These are phyloP conservation scores for Mobula birostris DNA, from an alignment of 2,113 vertebrate genomes.

Conservation along the genomic window DNA sequence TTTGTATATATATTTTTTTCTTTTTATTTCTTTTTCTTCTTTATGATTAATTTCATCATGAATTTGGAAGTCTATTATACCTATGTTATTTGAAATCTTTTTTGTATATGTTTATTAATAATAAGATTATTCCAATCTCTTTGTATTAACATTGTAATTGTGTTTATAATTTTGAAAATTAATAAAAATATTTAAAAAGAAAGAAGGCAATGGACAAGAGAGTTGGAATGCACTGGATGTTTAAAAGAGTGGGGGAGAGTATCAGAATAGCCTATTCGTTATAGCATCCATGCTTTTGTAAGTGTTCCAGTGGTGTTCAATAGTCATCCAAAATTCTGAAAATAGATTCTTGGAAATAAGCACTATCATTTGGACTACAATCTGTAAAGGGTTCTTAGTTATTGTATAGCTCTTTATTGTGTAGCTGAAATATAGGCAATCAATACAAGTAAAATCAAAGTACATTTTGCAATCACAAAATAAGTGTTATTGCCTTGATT, in stretches of 20 bases:
- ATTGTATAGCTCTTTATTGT: neutral
- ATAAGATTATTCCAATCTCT: too few relatives aligned
- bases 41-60: too few relatives aligned
- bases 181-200: too few relatives aligned
- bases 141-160: too few relatives aligned
- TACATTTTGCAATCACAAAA: neutral
- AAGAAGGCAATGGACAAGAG: neutral
- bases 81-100: too few relatives aligned
- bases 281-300: neutral
- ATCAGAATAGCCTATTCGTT: neutral
- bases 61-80: too few relatives aligned
- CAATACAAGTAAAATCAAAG: neutral
- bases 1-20: too few relatives aligned
- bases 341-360: neutral
- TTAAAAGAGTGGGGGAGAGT: neutral
- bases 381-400: neutral
- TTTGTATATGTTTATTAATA: too few relatives aligned
- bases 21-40: too few relatives aligned
- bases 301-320: neutral
- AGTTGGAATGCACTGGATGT: neutral
- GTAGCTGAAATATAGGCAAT: neutral
- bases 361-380: neutral
- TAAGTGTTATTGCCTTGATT: neutral
- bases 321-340: neutral
- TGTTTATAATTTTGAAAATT: too few relatives aligned